Conservation (phyloP, 2,888 invertebrate genomes). For the Pyralis farinalis region DNA sequence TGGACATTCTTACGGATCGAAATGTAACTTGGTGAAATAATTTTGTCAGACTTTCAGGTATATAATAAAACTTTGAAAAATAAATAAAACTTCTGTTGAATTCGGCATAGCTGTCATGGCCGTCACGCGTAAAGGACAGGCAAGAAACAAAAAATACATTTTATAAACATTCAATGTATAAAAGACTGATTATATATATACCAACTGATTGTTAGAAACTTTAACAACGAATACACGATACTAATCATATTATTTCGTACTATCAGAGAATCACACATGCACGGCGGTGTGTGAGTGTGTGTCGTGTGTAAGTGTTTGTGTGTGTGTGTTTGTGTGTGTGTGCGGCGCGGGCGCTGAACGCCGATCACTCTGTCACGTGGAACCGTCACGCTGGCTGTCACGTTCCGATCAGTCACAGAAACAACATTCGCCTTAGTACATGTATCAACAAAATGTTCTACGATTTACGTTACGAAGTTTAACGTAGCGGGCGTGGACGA, state of each 20-base stretch:
- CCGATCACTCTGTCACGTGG: constrained; percentile 40
- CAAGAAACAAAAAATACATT: too few species aligned
- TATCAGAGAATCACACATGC: not conserved
- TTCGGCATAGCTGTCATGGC: too few species aligned
- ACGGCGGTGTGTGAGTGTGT: constrained; percentile 12
- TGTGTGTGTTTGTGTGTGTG: constrained; percentile 19
- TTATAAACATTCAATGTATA: too few species aligned
- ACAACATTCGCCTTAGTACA: constrained; percentile 72
- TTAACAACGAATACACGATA: too few species aligned
- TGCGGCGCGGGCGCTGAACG: constrained; percentile 48
- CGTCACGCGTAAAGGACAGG: too few species aligned
- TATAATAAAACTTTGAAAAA: too few species aligned
- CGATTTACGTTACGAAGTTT: constrained; percentile 47
- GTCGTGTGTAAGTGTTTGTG: constrained; percentile 7
- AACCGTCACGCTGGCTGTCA: constrained; percentile 37
- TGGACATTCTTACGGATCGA: too few species aligned
- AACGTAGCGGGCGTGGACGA: constrained; percentile 39
- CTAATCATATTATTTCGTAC: not conserved
- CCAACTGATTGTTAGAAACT: too few species aligned
- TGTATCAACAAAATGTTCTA: constrained; percentile 77
- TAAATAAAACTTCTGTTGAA: too few species aligned
- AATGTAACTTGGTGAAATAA: too few species aligned
- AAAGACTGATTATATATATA: too few species aligned
- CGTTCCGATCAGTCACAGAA: constrained; percentile 61
- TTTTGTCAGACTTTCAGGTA: too few species aligned